Conservation (phyloP, 35 echinoderm and acorn worm genomes). For the Holothuria glaberrima region DNA sequence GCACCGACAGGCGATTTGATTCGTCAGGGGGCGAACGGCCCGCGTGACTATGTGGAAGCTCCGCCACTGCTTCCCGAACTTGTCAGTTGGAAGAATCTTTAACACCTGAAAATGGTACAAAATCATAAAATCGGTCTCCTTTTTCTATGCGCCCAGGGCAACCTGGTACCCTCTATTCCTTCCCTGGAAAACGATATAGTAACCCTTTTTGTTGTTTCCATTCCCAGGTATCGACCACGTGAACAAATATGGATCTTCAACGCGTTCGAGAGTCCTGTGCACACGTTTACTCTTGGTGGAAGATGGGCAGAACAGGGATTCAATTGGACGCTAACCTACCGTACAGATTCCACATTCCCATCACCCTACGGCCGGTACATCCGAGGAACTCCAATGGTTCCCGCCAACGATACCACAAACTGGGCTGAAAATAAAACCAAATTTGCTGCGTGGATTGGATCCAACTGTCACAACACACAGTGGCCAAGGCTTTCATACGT, state of each 20-base stretch:
- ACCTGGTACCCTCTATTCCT: neutral
- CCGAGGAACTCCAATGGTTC: neutral
- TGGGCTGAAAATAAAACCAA: slow-evolving; percentile 45
- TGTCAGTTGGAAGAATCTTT: too few species aligned
- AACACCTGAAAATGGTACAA: too few species aligned
- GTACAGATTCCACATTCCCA: slow-evolving; percentile 28
- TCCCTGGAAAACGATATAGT: neutral
- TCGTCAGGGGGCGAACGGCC: too few species aligned
- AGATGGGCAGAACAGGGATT: neutral
- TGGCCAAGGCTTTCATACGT: slow-evolving; percentile 34
- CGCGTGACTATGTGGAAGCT: too few species aligned
- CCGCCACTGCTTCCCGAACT: too few species aligned
- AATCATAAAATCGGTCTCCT: neutral
- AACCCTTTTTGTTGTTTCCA: neutral
- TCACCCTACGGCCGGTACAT: slow-evolving; percentile 39
- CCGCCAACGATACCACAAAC: neutral
- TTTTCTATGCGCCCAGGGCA: neutral
- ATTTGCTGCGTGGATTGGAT: slow-evolving; percentile 45
- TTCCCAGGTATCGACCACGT: neutral
- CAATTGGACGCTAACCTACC: slow-evolving; percentile 44
- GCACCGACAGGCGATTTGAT: too few species aligned
- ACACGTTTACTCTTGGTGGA: neutral
- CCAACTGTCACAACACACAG: slow-evolving; percentile 27
- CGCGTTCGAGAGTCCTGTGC: slow-evolving; percentile 37
- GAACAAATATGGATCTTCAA: slow-evolving; percentile 46